These are phyloP conservation scores for Hexactinellida sp. DNA, from an alignment of 37 sponge, comb jelly and placozoan genomes.

Conservation along the genomic window DNA sequence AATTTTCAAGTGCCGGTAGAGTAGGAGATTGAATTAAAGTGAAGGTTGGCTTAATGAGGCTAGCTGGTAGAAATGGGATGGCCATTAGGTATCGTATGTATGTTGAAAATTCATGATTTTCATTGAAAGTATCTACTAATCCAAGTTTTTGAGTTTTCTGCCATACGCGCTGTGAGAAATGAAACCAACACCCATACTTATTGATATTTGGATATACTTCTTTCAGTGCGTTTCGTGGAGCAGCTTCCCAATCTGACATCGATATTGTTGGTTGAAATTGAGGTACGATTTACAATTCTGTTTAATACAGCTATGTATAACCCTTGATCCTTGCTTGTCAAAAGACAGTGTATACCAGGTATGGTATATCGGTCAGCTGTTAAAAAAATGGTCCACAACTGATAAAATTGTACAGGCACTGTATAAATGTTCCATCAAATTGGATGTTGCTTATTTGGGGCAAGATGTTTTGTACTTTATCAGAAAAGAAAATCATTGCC, in stretches of 20 bases:
- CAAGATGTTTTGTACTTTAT: neutral
- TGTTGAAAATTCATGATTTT: neutral
- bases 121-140: neutral
- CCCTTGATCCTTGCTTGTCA: neutral
- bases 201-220: neutral
- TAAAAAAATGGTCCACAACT: neutral
- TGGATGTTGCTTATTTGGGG: neutral
- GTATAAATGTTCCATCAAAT: neutral
- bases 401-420: neutral
- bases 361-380: neutral
- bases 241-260: neutral
- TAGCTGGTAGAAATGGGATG: neutral
- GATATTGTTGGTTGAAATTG: neutral
- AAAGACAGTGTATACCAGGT: neutral
- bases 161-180: neutral
- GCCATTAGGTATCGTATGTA: neutral
- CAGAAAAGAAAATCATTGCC: neutral
- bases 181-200: neutral
- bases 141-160: neutral
- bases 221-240: neutral
- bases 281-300: neutral
- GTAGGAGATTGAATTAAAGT: neutral
- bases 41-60: neutral
- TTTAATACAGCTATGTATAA: neutral
- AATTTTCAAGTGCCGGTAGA: neutral